A percentile compares a stretch with the other conserved stretches of the same genome.
Evolutionary conservation across 2,797 vertebrate genomes (phyloP).

Genomic region (Phalanger gymnotis): DNA sequence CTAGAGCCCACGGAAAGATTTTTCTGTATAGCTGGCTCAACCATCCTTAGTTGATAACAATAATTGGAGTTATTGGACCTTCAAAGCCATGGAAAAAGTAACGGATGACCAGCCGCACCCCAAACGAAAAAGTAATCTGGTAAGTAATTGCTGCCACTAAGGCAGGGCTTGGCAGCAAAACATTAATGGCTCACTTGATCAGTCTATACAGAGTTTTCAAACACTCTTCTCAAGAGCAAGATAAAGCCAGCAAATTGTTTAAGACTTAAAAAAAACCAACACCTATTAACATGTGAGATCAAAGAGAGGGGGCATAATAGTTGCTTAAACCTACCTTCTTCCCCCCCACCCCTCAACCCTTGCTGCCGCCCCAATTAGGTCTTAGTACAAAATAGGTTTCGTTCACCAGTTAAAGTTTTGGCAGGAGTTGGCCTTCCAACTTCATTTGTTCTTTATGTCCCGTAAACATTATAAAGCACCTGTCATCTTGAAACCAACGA

Average conservation of each 20-base stretch:
- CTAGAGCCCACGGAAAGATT: conserved; percentile 45
- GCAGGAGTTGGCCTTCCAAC: conserved; percentile 2
- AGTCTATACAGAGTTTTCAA: conserved; percentile 68
- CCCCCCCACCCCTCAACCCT: not conserved
- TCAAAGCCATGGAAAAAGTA: conserved; percentile 65
- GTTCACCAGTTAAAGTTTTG: not conserved
- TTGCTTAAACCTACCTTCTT: not conserved
- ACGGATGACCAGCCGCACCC: conserved; percentile 69
- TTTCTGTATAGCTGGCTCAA: conserved; percentile 34
- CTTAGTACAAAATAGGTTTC: conserved; percentile 48
- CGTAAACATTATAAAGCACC: not conserved
- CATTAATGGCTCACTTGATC: conserved; percentile 75
- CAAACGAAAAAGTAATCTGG: conserved; percentile 69
- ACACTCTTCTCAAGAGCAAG: conserved; percentile 63
- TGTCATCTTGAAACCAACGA: fast-evolving
- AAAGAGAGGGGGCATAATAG: not conserved
- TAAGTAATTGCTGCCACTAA: conserved; percentile 73
- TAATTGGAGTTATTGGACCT: conserved; percentile 71
- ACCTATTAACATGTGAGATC: not conserved
- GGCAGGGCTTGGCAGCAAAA: conserved; percentile 64
- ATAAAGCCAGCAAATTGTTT: conserved; percentile 27
- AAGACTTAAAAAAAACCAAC: not conserved
- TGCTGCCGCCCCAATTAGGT: not conserved
- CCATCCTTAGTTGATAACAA: conserved; percentile 65
- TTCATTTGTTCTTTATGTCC: conserved; percentile 1